A percentile compares a stretch with the other conserved stretches of the same genome.
Conservation (phyloP, 2,888 invertebrate genomes). For the Exocentrus adspersus region DNA sequence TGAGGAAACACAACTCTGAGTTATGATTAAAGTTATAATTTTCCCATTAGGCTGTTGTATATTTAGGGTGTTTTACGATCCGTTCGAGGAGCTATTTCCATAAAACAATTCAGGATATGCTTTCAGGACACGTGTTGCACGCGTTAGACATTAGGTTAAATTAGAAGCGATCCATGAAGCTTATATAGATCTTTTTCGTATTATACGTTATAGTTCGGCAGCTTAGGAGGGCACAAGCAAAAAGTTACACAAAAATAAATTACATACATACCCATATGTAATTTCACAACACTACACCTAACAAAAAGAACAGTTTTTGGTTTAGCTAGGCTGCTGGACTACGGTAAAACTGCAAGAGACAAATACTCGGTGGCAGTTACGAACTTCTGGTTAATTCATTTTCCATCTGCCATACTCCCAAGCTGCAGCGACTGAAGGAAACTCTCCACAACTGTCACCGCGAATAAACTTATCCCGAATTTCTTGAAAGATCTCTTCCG, state of each 20-base stretch:
- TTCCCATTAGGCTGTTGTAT: slow-evolving; percentile 11
- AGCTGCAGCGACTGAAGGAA: slow-evolving; percentile 3
- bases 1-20: slow-evolving; percentile 6
- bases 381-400: slow-evolving; percentile 24
- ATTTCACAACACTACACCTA: too few relatives aligned
- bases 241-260: too few relatives aligned
- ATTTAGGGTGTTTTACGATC: slow-evolving; percentile 12
- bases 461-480: slow-evolving; percentile 28
- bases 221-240: too few relatives aligned
- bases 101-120: slow-evolving; percentile 6
- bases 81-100: slow-evolving; percentile 17
- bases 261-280: too few relatives aligned
- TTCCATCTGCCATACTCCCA: slow-evolving; percentile 23
- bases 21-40: slow-evolving; percentile 22
- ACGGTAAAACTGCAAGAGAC: slow-evolving; percentile 7
- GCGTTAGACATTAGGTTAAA: slow-evolving; percentile 13
- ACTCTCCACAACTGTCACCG: slow-evolving; percentile 26
- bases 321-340: too few relatives aligned
- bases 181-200: slow-evolving; percentile 20
- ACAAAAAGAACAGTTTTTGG: too few relatives aligned
- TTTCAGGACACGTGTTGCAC: slow-evolving; percentile 16
- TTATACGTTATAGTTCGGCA: slow-evolving; percentile 12
- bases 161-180: slow-evolving; percentile 17
- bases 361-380: slow-evolving; percentile 11
- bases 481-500: slow-evolving; percentile 26